Conservation (phyloP, 2,797 vertebrate species). For the Paratrypauchen microcephalus region DNA sequence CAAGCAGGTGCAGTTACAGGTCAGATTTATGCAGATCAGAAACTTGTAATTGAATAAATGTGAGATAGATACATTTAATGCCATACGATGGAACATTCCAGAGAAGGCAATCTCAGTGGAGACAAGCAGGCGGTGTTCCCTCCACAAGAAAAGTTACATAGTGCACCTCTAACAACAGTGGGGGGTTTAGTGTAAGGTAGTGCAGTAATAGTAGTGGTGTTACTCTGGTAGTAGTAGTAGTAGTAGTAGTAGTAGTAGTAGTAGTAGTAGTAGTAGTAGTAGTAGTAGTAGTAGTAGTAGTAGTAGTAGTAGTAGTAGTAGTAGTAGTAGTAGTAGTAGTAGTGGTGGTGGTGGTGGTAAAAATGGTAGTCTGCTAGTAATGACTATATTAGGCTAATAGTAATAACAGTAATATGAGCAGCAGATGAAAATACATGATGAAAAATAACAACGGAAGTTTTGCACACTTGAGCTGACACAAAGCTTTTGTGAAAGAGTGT, state of each 20-base stretch:
- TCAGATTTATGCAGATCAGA: too few relatives aligned
- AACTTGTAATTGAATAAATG: too few relatives aligned
- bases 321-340: too few relatives aligned
- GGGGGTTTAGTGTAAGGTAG: neutral
- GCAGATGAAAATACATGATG: neutral
- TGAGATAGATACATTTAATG: too few relatives aligned
- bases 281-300: neutral
- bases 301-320: too few relatives aligned
- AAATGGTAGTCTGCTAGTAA: too few relatives aligned
- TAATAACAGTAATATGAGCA: neutral
- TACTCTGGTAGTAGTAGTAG: neutral
- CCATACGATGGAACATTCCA: too few relatives aligned
- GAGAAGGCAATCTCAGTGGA: too few relatives aligned
- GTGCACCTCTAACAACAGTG: neutral
- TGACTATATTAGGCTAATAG: neutral
- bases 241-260: neutral
- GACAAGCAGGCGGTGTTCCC: too few relatives aligned
- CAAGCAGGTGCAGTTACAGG: too few relatives aligned
- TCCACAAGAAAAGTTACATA: neutral
- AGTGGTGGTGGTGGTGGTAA: too few relatives aligned
- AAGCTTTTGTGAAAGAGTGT: conserved; percentile 9
- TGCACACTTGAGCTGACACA: neutral
- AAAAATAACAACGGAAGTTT: neutral
- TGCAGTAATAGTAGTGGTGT: neutral
- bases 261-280: neutral